Conservation (phyloP, 2,113 vertebrate genomes). For the Nyctibius bracteatus region DNA sequence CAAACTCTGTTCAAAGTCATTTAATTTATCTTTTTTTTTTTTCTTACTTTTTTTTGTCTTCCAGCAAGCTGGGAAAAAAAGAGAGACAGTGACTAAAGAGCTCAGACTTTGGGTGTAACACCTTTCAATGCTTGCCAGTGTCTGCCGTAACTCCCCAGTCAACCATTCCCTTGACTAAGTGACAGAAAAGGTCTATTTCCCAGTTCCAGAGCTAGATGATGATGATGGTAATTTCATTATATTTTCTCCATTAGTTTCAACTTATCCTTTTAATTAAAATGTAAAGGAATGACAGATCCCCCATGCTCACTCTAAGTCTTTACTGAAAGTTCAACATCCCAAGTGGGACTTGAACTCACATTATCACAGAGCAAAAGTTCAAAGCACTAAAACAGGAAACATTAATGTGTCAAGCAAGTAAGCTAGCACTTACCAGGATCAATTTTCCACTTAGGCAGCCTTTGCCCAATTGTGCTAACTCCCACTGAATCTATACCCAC, state of each 20-base stretch:
- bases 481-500: constrained; percentile 66
- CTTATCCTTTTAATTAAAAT: constrained; percentile 61
- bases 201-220: neutral
- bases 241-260: constrained; percentile 48
- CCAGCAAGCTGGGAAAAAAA: neutral
- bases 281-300: constrained; percentile 33
- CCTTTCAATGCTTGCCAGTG: neutral
- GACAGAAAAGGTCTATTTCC: neutral
- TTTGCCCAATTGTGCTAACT: constrained; percentile 70
- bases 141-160: neutral
- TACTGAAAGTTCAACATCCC: constrained; percentile 30
- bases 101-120: neutral
- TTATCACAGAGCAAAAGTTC: constrained; percentile 63
- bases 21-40: neutral
- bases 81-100: neutral
- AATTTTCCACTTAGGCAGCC: constrained; percentile 76
- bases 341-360: constrained; percentile 38
- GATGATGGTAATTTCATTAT: constrained; percentile 19
- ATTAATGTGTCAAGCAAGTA: constrained; percentile 56
- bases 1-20: constrained; percentile 27
- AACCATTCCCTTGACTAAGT: neutral
- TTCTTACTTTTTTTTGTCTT: neutral
- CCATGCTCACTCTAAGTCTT: constrained; percentile 4
- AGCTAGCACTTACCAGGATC: constrained; percentile 69
- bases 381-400: constrained; percentile 60